Conservation (phyloP, 2,113 vertebrate species). For the Centropus unirufus region DNA sequence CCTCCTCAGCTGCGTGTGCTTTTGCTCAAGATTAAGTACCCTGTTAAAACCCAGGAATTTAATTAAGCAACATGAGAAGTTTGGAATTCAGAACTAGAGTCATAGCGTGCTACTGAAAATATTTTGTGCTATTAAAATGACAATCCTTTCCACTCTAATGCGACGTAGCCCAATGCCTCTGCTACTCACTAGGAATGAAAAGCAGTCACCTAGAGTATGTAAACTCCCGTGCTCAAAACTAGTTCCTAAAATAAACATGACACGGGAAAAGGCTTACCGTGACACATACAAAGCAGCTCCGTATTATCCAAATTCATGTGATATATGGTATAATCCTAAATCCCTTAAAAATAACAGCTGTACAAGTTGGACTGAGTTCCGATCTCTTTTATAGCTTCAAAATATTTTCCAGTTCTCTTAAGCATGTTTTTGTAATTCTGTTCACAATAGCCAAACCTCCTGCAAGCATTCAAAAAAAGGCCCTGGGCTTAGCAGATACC, state of each 20-base stretch:
- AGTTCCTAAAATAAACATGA: slow-evolving; percentile 6
- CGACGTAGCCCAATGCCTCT: not conserved
- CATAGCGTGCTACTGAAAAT: not conserved
- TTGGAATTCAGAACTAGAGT: not conserved
- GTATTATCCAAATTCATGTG: not conserved
- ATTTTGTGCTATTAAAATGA: not conserved
- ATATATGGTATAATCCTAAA: not conserved
- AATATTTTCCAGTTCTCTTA: not conserved
- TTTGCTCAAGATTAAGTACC: slow-evolving; percentile 15
- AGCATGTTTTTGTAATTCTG: not conserved
- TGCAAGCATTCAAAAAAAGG: not conserved
- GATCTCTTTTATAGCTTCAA: not conserved
- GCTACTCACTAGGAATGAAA: not conserved
- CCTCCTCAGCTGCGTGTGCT: not conserved
- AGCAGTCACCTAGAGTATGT: not conserved
- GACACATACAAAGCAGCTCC: slow-evolving; percentile 26
- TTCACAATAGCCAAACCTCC: not conserved
- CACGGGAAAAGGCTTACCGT: not conserved
- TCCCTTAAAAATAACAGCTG: not conserved
- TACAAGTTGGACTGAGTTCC: not conserved
- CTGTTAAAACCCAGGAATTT: not conserved
- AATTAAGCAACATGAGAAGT: not conserved
- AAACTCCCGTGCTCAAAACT: slow-evolving; percentile 1
- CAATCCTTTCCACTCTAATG: not conserved
- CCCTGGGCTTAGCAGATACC: not conserved